Evolutionary conservation across 2,113 vertebrate genomes (phyloP), one percentile per base, ranked within the genome.

Genomic region (Sander lucioperca): DNA sequence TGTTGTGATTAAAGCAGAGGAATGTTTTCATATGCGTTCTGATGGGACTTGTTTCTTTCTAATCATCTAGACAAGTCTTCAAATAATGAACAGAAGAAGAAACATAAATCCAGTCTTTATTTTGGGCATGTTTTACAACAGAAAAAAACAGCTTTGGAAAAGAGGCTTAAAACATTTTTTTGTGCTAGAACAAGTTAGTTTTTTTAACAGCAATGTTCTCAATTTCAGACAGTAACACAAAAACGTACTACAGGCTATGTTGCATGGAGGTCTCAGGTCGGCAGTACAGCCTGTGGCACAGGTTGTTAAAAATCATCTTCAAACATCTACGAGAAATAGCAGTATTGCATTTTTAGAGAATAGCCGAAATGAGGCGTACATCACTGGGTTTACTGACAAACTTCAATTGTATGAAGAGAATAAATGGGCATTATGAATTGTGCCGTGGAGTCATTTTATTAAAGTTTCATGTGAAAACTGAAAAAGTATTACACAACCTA

Each of bases 51-150:
- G 11, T 58, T n/a, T 8, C 39, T 43, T 10, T 18, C 2, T 13
- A 4, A 7, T 27, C 12, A 75, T 59, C 50, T 68, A 43, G 10
- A 21, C n/a, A 9, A 33, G n/a, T 70, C 3, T 15, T 75, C 8
- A 21, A 78, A 86, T 39, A 56, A 84, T 2, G 4, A 77, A 62
- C 48, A 33, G 5, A 54, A 70, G 4, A 54, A 6, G 18, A 0
- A 43, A 75, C 25, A 83, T 23, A 90, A 92, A 91, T 58, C 15
- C 82, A 74, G n/a, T 71, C 23, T 92, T 92, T 94, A 91, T 91
- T 92, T 30, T 78, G 61, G 47, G 43, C 6, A 33, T 16, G 45
- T 66, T 80, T 71, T 39, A 65, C 3, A 65, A 82, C 62, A 84
- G 58, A 79, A 79, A 79, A 79, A 79, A 58, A 39, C 59, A 83